These are phyloP conservation scores for Gryon sp. DNA, from an alignment of 1,140 invertebrate species.

Conservation along the genomic window DNA sequence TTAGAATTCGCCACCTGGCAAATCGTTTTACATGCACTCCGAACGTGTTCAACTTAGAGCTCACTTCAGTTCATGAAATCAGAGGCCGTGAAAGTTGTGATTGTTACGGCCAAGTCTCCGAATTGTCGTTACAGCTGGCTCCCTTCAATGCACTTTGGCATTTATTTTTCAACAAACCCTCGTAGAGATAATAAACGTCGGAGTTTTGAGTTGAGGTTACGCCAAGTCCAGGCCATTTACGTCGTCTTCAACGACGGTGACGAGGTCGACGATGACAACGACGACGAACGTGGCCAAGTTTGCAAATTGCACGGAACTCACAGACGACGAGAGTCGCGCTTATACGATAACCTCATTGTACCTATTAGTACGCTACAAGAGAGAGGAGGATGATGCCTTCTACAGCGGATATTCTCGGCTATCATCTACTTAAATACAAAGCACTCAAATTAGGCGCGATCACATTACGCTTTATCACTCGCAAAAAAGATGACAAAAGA, in stretches of 20 bases:
- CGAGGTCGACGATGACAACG: too few relatives aligned
- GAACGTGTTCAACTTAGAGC: conserved; percentile 34
- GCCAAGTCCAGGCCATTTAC: neutral
- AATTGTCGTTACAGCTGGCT: conserved; percentile 31
- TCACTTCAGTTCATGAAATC: conserved; percentile 38
- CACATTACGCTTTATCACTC: conserved; percentile 45
- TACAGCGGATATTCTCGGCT: conserved; percentile 59
- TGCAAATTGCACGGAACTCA: conserved; percentile 43
- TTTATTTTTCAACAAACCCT: conserved; percentile 25
- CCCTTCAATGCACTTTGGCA: neutral
- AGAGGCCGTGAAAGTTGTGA: conserved; percentile 47
- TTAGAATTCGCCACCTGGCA: conserved; percentile 55
- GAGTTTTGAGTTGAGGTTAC: conserved; percentile 10
- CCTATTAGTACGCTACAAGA: conserved; percentile 53
- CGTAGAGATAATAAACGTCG: conserved; percentile 9
- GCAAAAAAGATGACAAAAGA: conserved; percentile 25
- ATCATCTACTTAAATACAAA: conserved; percentile 67
- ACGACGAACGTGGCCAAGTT: conserved; percentile 31
- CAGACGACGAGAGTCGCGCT: conserved; percentile 41
- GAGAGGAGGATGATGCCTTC: conserved; percentile 51
- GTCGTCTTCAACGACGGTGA: neutral
- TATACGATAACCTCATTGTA: conserved; percentile 59
- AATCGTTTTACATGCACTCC: conserved; percentile 39
- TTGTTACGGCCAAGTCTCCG: conserved; percentile 29
- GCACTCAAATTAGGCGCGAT: conserved; percentile 60